Percentiles rank a stretch among this genome's conserved stretches.
These are phyloP conservation scores for Mobula hypostoma DNA, from an alignment of 2,113 vertebrate genomes.

Conservation along the genomic window DNA sequence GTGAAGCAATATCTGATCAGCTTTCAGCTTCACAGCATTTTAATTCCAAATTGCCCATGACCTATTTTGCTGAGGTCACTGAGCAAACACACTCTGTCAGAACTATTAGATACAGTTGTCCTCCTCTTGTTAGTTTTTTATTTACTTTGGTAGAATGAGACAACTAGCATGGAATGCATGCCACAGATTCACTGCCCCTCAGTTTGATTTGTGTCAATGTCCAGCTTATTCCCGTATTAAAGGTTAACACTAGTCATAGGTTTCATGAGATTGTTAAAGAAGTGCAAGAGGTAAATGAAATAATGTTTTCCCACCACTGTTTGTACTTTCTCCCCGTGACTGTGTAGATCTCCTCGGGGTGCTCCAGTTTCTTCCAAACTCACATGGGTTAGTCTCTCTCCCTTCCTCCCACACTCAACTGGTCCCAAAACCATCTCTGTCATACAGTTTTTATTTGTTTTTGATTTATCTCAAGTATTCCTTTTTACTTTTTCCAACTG, in stretches of 20 bases:
- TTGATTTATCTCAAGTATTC: too few species aligned
- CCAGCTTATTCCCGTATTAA: not conserved
- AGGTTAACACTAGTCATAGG: not conserved
- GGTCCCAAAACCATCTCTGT: too few species aligned
- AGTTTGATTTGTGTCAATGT: not conserved
- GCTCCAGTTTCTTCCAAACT: too few species aligned
- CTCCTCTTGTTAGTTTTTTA: not conserved
- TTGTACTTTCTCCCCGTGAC: too few species aligned
- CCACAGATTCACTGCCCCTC: not conserved
- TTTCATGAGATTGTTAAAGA: not conserved
- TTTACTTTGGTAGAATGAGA: not conserved
- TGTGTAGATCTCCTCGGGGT: too few species aligned
- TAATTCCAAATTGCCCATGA: conserved; percentile 17
- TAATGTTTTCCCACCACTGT: not conserved
- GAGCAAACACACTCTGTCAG: not conserved
- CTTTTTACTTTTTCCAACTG: too few species aligned
- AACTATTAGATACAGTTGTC: conserved; percentile 21
- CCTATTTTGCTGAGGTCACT: not conserved
- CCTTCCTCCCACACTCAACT: too few species aligned
- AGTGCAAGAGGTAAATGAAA: not conserved
- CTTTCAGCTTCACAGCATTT: not conserved
- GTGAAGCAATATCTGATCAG: not conserved
- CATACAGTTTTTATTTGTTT: too few species aligned
- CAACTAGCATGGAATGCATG: not conserved
- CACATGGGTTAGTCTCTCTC: too few species aligned